Base-by-base conservation (phyloP, 2,888 invertebrate species). In the Melanargia galathea region DNA sequence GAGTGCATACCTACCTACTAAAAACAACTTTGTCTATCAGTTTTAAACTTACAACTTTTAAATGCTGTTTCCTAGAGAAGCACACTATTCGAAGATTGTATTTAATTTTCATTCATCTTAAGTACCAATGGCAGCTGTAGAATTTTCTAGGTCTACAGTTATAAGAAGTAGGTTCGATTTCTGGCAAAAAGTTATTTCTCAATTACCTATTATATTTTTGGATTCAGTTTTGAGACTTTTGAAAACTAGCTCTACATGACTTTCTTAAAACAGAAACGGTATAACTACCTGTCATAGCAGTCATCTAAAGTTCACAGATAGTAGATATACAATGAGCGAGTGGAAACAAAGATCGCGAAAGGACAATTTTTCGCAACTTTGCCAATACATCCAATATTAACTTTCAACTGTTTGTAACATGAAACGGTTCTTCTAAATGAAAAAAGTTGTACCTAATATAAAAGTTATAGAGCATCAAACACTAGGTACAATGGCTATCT, bases 341-440 rank as follows among this genome's bases (percentile, higher is more conserved):
- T 18, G 43, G 16, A 43, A 18, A 16, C 43, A 43, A 51, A 16
- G n/a, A 16, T 51, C 16, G 16, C 30, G 11, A 33, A 30, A 30
- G 10, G 30, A 16, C 51, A 51, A 10, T 51, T 51, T 33, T 49
- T 26, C 18, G 8, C 51, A 51, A 51, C 51, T 51, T 30, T 51
- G 51, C 30, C 51, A 16, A 51, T 30, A 30, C 30, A 16, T 51
- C 30, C 30, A 18, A 51, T 30, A 51, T n/a, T 30, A 51, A 51
- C 18, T 51, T 51, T 51, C 30, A 51, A 51, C 10, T 18, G 51
- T 43, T 43, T 30, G 26, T 51, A 10, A 51, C 30, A 16, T 18
- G 18, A 10, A 11, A 22, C 30, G 22, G 40, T 55, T 6, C 55
- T 55, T 43, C 40, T 30, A 51, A 51, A 51, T 51, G 51, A 51